Base-by-base conservation (phyloP, 2,113 vertebrate genomes). In the Pungitius pungitius region DNA sequence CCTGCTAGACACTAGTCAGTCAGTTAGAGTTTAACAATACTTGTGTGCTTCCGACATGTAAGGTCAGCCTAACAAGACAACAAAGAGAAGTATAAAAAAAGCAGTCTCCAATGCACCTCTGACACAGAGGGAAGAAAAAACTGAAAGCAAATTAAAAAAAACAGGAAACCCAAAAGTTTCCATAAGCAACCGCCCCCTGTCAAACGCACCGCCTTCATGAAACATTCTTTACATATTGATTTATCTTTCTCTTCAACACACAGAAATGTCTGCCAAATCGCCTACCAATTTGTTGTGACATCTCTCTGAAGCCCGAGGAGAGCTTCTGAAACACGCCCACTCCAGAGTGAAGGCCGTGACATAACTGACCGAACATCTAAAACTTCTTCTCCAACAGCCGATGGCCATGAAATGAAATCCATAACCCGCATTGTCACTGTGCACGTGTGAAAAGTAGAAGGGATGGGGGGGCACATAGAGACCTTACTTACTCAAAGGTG, bases 401-500 rank as follows among this genome's bases (percentile, higher is more conserved):
- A 81, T n/a, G 70, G 27, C 12, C 37, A 33, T 52, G 49, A 72
- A 73, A 80, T 42, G 12, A 83, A 84, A 83, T 40, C 40, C 26
- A 59, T 15, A 47, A 84, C 68, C 82, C 69, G 75, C n/a, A 45
- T 43, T 17, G 63, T 59, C 56, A 68, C 6, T 4, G 69, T 66
- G 51, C 17, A 66, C 11, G 61, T 56, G 56, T 15, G 13, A 70
- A 54, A 6, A n/a, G 27, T 66, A 75, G 13, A n/a, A n/a, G n/a
- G n/a, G n/a, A n/a, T n/a, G n/a, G n/a, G n/a, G n/a, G n/a, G n/a
- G n/a, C n/a, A n/a, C n/a, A n/a, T n/a, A n/a, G n/a, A n/a, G n/a
- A n/a, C n/a, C n/a, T n/a, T n/a, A n/a, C 98, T 99, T 95, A 99
- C 98, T 99, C 98, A 92, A 98, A 99, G 33, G 95, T 94, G 93